Conservation (phyloP, 2,113 vertebrate species). For the Actinemys pallida region DNA sequence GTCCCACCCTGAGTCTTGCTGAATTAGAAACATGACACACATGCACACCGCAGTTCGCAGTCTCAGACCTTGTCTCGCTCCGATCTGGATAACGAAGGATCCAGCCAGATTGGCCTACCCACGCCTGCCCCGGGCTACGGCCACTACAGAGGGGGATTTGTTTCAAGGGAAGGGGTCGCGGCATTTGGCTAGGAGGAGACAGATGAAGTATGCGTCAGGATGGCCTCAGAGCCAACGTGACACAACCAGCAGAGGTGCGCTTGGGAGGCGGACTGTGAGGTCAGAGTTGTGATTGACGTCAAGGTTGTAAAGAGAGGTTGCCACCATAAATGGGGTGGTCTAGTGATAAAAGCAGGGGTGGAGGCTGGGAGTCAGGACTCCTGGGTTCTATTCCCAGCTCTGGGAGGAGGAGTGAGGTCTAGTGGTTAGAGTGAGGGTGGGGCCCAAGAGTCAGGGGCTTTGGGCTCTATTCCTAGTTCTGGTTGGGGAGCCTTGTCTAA, state of each 20-base stretch:
- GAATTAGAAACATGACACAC: neutral
- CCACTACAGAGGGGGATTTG: slow-evolving; percentile 14
- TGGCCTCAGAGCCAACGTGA: neutral
- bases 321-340: neutral
- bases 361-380: neutral
- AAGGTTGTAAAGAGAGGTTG: neutral
- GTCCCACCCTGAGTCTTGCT: neutral
- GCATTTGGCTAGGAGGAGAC: neutral
- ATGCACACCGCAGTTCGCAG: neutral
- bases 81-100: neutral
- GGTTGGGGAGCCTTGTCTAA: neutral
- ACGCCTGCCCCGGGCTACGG: slow-evolving; percentile 15
- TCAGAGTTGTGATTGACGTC: neutral
- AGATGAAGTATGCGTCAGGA: neutral
- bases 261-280: neutral
- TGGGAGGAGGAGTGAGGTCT: neutral
- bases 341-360: neutral
- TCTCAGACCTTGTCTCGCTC: neutral
- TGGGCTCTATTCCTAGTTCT: neutral
- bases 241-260: neutral
- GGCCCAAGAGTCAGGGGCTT: too few species aligned
- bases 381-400: neutral
- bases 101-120: slow-evolving; percentile 6
- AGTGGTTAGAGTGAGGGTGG: too few species aligned
- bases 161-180: neutral